Conservation (phyloP, 2,113 vertebrate genomes). For the Ciconia stormi region DNA sequence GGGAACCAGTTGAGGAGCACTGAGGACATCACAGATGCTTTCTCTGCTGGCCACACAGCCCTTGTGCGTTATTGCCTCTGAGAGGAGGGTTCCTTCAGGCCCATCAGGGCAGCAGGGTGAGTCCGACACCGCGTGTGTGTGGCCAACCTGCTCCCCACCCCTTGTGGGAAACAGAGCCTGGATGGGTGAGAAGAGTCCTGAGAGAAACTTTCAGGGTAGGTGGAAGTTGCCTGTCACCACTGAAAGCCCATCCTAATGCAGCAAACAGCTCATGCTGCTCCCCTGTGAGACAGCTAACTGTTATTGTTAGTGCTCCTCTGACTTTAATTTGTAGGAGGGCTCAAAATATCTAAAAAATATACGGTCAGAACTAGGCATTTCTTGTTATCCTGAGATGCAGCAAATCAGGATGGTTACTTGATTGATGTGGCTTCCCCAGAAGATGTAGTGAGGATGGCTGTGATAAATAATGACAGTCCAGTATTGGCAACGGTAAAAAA, state of each 20-base stretch:
- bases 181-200: neutral
- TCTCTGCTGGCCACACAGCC: neutral
- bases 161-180: neutral
- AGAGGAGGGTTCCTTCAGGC: neutral
- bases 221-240: neutral
- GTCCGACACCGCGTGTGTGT: rapidly evolving
- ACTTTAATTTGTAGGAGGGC: neutral
- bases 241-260: neutral
- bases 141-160: neutral
- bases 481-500: neutral
- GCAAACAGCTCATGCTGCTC: neutral
- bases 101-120: neutral
- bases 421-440: neutral
- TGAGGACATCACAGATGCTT: neutral
- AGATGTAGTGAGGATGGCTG: neutral
- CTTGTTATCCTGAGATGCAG: neutral
- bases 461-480: neutral
- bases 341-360: neutral
- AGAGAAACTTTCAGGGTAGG: neutral
- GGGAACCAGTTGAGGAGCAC: neutral
- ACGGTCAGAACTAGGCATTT: neutral
- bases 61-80: neutral
- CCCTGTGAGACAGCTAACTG: neutral
- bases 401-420: neutral
- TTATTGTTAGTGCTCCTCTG: neutral